Percentiles rank a stretch among this genome's conserved stretches.
Conservation (phyloP, 2,113 vertebrate species). For the Phoenicopterus ruber region DNA sequence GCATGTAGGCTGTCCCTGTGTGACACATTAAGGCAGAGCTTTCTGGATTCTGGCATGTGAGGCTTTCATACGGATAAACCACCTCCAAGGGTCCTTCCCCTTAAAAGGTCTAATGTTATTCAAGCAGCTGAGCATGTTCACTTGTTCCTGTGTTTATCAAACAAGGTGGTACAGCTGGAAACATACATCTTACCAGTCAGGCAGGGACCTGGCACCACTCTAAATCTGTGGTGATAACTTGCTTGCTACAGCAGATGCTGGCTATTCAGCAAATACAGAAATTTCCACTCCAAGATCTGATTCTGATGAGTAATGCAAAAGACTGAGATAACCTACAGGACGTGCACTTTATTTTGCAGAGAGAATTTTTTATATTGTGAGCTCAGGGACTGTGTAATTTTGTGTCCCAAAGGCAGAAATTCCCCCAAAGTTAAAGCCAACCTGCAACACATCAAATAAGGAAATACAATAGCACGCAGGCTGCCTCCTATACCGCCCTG, state of each 20-base stretch:
- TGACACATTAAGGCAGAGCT: background rate
- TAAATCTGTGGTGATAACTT: background rate
- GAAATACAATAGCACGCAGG: background rate
- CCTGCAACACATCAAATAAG: background rate
- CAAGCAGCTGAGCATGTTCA: background rate
- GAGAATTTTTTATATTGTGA: background rate
- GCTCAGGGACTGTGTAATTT: background rate
- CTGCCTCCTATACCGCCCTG: background rate
- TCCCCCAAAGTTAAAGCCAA: background rate
- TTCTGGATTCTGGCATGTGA: background rate
- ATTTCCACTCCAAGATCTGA: background rate
- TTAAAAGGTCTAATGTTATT: background rate
- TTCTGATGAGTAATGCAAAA: background rate
- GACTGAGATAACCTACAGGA: background rate
- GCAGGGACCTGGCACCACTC: background rate
- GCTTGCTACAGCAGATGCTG: background rate
- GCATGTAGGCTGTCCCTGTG: background rate
- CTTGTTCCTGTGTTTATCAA: background rate
- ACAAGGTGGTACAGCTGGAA: background rate
- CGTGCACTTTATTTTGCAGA: background rate
- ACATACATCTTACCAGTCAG: background rate
- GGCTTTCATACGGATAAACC: background rate
- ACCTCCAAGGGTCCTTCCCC: background rate
- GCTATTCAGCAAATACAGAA: background rate
- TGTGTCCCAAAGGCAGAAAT: background rate